Evolutionary conservation across 1,140 invertebrate species (phyloP), one percentile per base, ranked within the genome.

Genomic region (Pogonognathellus flavescens): DNA sequence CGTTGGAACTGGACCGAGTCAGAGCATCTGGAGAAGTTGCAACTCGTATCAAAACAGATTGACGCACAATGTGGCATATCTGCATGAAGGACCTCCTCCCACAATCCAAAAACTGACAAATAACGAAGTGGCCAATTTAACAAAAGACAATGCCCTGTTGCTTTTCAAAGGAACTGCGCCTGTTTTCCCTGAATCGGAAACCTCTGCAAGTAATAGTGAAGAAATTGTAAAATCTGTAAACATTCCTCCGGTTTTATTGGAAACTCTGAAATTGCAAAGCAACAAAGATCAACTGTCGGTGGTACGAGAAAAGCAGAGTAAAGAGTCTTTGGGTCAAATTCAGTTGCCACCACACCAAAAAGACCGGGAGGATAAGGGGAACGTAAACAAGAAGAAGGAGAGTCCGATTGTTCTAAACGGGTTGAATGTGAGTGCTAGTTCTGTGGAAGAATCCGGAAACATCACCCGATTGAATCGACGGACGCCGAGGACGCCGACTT

Each of bases 1-100:
- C 49, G 88, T 89, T 0, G 88, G 88, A 16, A 80, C 85, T 13
- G 88, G 88, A 0, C 87, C 87, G 5, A 86, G 84, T 31, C 80
- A 85, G 10, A 85, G 86, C 31, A 86, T 89, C 18, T 89, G 88
- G 88, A 22, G 88, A n/a, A 82, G 72, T 7, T 89, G 88, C 59
- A 86, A 88, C 50, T 81, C 83, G 85, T 0, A 22, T 83, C 10
- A 50, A 52, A 10, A 76, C 14, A 82, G 50, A 10, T 57, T 22
- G 20, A 41, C 60, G 16, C 80, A 57, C 14, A 25, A 80, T 13
- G 84, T 87, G 16, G 84, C 86, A 5, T 88, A 88, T 62, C 66
- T 88, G 2, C 88, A 88, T 62, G 86, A 88, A 55, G 18, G 85
- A 9, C 76, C 50, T 6, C 88, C 88, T 13, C 88, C 88, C 5